phyloP scores from a whole-genome alignment of 1,140 invertebrate species.

The Caenorhabditis latens region DNA sequence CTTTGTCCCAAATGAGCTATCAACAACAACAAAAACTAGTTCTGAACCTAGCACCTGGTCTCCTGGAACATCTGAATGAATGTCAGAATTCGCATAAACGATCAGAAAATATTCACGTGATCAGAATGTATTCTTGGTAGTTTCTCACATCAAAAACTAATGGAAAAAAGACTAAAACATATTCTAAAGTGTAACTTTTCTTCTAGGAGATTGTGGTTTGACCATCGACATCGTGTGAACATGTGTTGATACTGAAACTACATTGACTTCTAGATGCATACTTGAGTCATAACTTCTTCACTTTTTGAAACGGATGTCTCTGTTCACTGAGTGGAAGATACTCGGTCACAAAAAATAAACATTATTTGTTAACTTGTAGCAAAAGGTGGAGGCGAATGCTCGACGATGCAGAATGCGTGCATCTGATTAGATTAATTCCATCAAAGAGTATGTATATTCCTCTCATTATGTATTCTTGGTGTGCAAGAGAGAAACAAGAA shows the following conservation, averaged over 20 bases:
- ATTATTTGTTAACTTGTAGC: too few species aligned
- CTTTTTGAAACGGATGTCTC: background rate
- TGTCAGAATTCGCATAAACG: too few species aligned
- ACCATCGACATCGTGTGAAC: background rate
- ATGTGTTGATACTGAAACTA: background rate
- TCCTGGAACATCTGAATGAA: too few species aligned
- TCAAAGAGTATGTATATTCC: background rate
- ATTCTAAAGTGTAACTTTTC: background rate
- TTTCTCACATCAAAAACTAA: background rate
- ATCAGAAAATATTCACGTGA: too few species aligned
- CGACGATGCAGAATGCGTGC: constrained; percentile 35
- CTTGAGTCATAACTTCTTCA: background rate
- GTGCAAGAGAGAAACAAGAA: background rate
- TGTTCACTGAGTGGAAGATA: background rate
- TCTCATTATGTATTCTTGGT: constrained; percentile 24
- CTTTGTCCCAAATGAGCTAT: too few species aligned
- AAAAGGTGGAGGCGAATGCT: constrained; percentile 24
- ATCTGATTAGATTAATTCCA: constrained; percentile 46
- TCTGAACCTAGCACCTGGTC: too few species aligned
- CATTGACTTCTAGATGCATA: background rate
- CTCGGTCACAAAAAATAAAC: background rate
- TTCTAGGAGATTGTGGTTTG: background rate
- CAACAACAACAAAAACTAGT: too few species aligned
- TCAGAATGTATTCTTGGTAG: background rate
- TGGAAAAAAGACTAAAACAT: background rate